Evolutionary conservation across 2,888 invertebrate species (phyloP).

Genomic region (Rhodophaea formosa): DNA sequence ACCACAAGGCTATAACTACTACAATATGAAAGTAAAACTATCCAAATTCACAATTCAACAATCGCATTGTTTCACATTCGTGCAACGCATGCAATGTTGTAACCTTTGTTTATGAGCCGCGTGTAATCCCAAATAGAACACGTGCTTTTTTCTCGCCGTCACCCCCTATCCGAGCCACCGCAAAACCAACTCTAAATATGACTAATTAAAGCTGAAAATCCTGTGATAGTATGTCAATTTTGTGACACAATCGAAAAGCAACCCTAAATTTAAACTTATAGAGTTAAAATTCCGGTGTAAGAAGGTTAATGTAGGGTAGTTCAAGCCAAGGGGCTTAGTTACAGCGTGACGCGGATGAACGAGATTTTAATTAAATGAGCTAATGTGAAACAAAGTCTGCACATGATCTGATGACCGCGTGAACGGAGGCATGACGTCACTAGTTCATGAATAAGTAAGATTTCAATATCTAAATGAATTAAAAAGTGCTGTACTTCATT

Average conservation of each 20-base stretch:
- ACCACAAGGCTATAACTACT: no score
- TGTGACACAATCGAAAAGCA: slow-evolving; percentile 29
- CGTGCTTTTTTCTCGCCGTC: slow-evolving; percentile 77
- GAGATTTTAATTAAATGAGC: slow-evolving; percentile 73
- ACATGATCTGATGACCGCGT: slow-evolving; percentile 31
- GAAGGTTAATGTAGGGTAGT: slow-evolving; percentile 42
- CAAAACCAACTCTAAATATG: neutral
- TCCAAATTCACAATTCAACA: neutral
- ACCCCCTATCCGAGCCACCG: slow-evolving; percentile 37
- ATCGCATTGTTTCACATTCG: neutral
- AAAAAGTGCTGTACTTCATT: no score
- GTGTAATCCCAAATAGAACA: slow-evolving; percentile 79
- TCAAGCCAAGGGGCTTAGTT: slow-evolving; percentile 67
- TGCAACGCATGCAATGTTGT: slow-evolving; percentile 34
- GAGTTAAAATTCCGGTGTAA: slow-evolving; percentile 33
- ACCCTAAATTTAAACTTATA: slow-evolving; percentile 37
- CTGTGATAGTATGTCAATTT: neutral
- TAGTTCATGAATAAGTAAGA: neutral
- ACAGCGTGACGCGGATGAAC: slow-evolving; percentile 71
- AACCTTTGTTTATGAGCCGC: slow-evolving; percentile 74
- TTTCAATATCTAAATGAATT: no score
- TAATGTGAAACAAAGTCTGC: slow-evolving; percentile 47
- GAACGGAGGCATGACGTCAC: slow-evolving; percentile 5
- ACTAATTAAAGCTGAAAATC: neutral
- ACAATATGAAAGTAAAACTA: neutral